Evolutionary conservation across 2,797 vertebrate genomes (phyloP), one percentile per base, ranked within the genome.

Genomic region (Mionectes olivaceus): DNA sequence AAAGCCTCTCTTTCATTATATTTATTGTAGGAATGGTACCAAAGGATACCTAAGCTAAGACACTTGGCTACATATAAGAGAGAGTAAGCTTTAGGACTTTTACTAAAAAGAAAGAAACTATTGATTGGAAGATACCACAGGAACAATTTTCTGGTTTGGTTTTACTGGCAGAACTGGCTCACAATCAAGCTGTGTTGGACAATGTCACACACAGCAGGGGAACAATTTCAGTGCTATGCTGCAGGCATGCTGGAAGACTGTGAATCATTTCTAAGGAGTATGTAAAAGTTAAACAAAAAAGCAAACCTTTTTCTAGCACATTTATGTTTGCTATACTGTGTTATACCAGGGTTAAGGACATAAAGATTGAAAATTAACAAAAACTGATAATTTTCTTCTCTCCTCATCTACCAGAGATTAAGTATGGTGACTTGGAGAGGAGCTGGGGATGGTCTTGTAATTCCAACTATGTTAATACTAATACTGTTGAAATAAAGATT

Each of bases 391-490:
- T 93, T 75, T 5, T 90, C 30, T 92, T 82, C 55, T 87, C 59
- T 91, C 59, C 65, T 53, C 7, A 37, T 83, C 35, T n/a, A 89
- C 55, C 44, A 91, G 37, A 41, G 73, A 80, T 47, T 63, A 76
- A 28, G 19, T 84, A 55, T 15, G 5, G 5, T 49, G 37, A 79
- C 52, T 52, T 46, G 49, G 56, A 95, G 64, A 83, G 44, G 5
- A 91, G 23, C 13, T 94, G 87, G 75, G 87, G 71, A 93, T 87
- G 10, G 33, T 12, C 57, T 76, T 85, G 32, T 76, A 94, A 92
- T 70, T 91, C 43, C 74, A 79, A 74, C 33, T 94, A 92, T 9
- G 19, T 80, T 85, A 87, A 87, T 87, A 90, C 39, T 95, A 93
- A 93, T 74, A 71, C 27, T 44, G 30, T 44, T 87, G 44, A 91